Evolutionary conservation across 2,113 vertebrate genomes (phyloP), one percentile per base, ranked within the genome.

Genomic region (Arothron firmamentum): DNA sequence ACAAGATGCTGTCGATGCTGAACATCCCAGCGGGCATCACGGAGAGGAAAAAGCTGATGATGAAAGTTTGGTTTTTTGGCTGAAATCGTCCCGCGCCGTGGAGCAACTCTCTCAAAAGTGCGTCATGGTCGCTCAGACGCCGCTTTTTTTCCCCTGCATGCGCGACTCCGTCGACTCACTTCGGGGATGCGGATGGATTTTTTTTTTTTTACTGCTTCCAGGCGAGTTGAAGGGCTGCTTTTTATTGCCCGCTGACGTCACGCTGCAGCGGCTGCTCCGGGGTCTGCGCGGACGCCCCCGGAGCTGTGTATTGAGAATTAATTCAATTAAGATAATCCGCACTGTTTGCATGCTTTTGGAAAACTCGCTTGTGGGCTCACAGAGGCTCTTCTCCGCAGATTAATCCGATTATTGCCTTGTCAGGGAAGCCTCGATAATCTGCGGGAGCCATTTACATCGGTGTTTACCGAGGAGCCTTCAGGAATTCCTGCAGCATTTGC

Each of bases 1-100:
- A 95, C 89, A 98, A 88, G 85, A 98, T 98, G 78, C 93, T 98
- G 92, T 98, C 96, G 86, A 98, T 98, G 91, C 94, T 98, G 90
- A 98, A 98, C 96, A 98, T 97, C 88, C 93, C 94, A 81, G 93
- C 93, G 85, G 95, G 95, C 96, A 97, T 97, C 74, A 76, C 89
- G 12, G 2, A 12, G 23, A 12, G 56, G 11, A 28, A 62, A 63
- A 13, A 42, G 3, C 6, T 10, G 43, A 43, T 34, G 23, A 10
- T 5, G 17, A 61, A 43, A 57, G 42, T 0, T 13, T 9, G 1
- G n/a, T n/a, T 52, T 28, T 31, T 9, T 31, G 2, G 28, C 5
- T 31, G 6, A 6, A 61, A 73, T 25, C 0, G 56, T 60, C 47
- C 62, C 16, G 54, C 4, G 34, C 60, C 49, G 47, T 18, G 49